Percentiles rank a stretch among this genome's conserved stretches.
Conservation (phyloP, 2,888 invertebrate species). For the Apomyelois bistriatella region DNA sequence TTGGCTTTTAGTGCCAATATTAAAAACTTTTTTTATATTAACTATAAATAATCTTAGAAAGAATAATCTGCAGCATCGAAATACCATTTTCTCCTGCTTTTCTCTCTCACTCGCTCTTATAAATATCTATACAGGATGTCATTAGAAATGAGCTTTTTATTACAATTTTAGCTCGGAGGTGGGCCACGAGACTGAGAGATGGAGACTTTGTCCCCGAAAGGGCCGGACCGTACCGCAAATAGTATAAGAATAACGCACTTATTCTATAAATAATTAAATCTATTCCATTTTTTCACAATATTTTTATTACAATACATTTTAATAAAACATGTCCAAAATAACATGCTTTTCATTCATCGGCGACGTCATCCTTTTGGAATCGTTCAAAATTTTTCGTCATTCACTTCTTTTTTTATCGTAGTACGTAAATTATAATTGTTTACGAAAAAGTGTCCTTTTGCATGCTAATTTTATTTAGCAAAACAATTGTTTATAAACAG, state of each 20-base stretch:
- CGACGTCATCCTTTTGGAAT: slow-evolving; percentile 43
- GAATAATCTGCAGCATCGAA: slow-evolving; percentile 36
- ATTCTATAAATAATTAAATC: slow-evolving; percentile 26
- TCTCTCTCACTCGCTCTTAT: slow-evolving; percentile 19
- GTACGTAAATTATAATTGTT: slow-evolving; percentile 26
- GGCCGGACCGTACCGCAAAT: slow-evolving; percentile 72
- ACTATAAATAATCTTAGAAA: no score
- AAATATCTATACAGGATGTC: slow-evolving; percentile 23
- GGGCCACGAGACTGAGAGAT: slow-evolving; percentile 69
- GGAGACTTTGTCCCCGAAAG: slow-evolving; percentile 70
- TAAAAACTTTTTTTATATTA: no score
- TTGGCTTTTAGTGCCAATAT: no score
- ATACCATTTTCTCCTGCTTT: slow-evolving; percentile 22
- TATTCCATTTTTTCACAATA: slow-evolving; percentile 49
- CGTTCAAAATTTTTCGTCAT: slow-evolving; percentile 59
- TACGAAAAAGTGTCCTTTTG: slow-evolving; percentile 60
- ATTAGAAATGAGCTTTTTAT: slow-evolving; percentile 45
- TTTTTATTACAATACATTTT: slow-evolving; percentile 52
- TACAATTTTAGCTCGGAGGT: slow-evolving; percentile 70
- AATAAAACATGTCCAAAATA: slow-evolving; percentile 63
- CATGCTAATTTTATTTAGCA: slow-evolving; percentile 59
- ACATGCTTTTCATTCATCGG: slow-evolving; percentile 76
- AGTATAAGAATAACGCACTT: slow-evolving; percentile 62
- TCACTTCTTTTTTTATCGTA: slow-evolving; percentile 67
- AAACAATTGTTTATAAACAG: not conserved